Base-by-base conservation (phyloP, 2,888 invertebrate genomes). In the Dione vanillae region DNA sequence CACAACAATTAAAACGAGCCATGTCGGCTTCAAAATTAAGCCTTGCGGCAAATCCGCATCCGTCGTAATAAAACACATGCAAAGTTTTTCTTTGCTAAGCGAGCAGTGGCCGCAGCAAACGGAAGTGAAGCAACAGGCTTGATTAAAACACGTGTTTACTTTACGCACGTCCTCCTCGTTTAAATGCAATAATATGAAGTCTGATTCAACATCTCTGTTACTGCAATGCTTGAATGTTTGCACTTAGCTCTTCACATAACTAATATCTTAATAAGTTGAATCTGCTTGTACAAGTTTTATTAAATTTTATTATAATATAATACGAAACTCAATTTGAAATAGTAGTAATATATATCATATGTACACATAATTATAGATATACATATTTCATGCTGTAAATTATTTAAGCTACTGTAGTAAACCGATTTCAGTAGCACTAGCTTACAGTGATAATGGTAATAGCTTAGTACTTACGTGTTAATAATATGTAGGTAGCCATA, bases 101-200 rank as follows among this genome's bases (percentile, higher is more conserved):
- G 83, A 79, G 82, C 85, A 84, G 84, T 85, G 86, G 89, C 88
- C 89, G 84, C 90, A 85, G 87, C 85, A 81, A 87, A 83, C 91
- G 92, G 92, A 91, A 86, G 85, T 83, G 86, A 84, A 90, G 92
- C 92, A 92, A 92, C 92, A 92, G 92, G 93, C 90, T 92, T 92
- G 91, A 93, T 93, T 93, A 93, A 93, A 93, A 92, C 90, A 92
- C 87, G 89, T 93, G 92, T 93, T 92, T 92, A 91, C 92, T 89
- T 83, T 85, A 90, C 90, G 91, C 92, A 90, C 87, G 82, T 86
- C 86, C 83, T 83, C 84, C 77, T 78, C 81, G 84, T 82, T 83
- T 85, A 86, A 84, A 91, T 84, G 88, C 88, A 90, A 88, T 89
- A 88, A 85, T 77, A 76, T 66, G 65, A 70, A 66, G 69, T 76